A percentile compares a stretch with the other conserved stretches of the same genome.
These are phyloP conservation scores for Sprattus sprattus DNA, from an alignment of 2,113 vertebrate species.

Conservation along the genomic window DNA sequence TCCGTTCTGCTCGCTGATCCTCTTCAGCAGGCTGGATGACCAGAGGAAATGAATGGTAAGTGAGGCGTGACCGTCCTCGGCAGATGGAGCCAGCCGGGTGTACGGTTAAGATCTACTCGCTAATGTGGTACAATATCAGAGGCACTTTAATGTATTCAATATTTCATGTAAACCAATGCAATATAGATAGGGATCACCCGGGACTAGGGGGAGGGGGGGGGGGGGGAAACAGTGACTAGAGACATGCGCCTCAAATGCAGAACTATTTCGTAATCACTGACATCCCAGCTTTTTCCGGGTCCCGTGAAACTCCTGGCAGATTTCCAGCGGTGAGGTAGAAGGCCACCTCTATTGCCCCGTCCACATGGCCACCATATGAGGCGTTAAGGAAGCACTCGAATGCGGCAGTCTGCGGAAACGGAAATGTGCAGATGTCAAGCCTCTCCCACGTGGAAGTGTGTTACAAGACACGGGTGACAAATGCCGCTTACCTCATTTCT, in stretches of 20 bases:
- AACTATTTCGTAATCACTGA: constrained; percentile 66
- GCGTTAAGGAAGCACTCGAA: constrained; percentile 84
- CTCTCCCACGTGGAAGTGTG: no score
- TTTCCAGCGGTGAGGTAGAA: constrained; percentile 82
- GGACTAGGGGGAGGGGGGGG: background rate
- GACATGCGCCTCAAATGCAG: background rate
- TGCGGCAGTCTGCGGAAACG: constrained; percentile 77
- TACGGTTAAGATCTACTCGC: background rate
- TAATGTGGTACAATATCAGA: constrained; percentile 30
- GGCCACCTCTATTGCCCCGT: constrained; percentile 78
- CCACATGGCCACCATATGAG: constrained; percentile 78
- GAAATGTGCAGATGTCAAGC: background rate
- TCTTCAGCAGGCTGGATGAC: constrained; percentile 80
- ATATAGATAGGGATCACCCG: constrained; percentile 8
- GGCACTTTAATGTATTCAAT: constrained; percentile 43
- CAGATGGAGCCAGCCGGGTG: background rate
- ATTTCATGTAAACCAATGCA: background rate
- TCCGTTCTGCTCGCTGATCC: constrained; percentile 84
- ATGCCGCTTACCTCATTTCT: constrained; percentile 76
- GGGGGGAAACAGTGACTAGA: background rate
- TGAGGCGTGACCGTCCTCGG: background rate
- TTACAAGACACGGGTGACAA: background rate
- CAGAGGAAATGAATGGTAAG: constrained; percentile 27
- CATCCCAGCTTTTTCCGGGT: constrained; percentile 82
- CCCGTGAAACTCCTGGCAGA: constrained; percentile 75